Base-by-base conservation (phyloP, 2,797 vertebrate genomes). In the Emydoidea blandingii region DNA sequence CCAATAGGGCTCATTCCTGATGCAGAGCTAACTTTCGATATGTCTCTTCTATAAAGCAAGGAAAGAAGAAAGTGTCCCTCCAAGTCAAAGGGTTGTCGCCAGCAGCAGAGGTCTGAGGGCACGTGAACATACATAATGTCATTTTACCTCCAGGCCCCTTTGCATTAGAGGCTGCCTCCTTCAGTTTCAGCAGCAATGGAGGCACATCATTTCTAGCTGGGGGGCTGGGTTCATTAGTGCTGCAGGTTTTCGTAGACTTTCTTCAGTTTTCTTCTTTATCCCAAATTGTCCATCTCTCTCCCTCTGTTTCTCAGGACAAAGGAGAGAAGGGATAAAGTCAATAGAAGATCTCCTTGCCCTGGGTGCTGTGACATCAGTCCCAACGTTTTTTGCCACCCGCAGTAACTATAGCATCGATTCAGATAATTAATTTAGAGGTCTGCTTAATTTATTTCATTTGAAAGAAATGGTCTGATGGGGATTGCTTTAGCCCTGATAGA, bases 401-500 rank as follows among this genome's bases (percentile, higher is more conserved):
- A 47, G 72, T 93, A 93, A 74, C 21, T 81, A 9, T 80, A 72
- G 21, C 49, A 0, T 76, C 47, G 52, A 44, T 76, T 95, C 29
- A 81, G 37, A 89, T 72, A 5, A 41, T 18, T 62, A 5, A 29
- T 83, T 95, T 53, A 87, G 83, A 92, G 47, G 86, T 57, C 81
- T 88, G 41, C 53, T 79, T 0, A 0, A 37, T 18, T 88, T 93
- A 62, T 86, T 84, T 92, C 53, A 12, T 29, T 15, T 34, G 80
- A 68, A 72, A 86, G 91, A 82, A 94, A 74, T 10, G 80, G 59
- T 53, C 80, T 34, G 31, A 44, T 94, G 91, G 89, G 49, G 80
- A 80, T 84, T 89, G 0, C 34, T 11, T 85, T 91, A 44, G 93
- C 78, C 81, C 79, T 68, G 86, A 79, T 94, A 92, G 94, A 96